phyloP scores from a whole-genome alignment of 1,140 invertebrate genomes.

The Eupristina koningsbergeri region DNA sequence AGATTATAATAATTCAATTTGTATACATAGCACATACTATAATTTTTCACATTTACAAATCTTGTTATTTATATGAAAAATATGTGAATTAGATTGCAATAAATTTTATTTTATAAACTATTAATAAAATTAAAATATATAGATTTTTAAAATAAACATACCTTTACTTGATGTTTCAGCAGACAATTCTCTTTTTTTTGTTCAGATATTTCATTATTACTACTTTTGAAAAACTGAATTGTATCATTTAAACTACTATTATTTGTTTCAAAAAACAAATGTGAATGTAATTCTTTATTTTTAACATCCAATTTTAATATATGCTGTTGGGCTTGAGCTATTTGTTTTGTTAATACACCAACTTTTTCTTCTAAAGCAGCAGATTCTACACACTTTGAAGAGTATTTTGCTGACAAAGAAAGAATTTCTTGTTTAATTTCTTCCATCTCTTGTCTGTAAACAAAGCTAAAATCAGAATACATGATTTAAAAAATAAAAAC shows the following conservation, averaged over 20 bases:
- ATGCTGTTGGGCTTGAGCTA: slow-evolving; percentile 85
- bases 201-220: slow-evolving; percentile 69
- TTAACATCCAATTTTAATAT: slow-evolving; percentile 84
- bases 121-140: slow-evolving; percentile 24
- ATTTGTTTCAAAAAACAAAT: slow-evolving; percentile 79
- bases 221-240: slow-evolving; percentile 65
- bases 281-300: slow-evolving; percentile 84
- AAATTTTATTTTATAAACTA: too few species aligned
- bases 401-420: slow-evolving; percentile 91
- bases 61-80: too few species aligned
- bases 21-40: too few species aligned
- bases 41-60: too few species aligned
- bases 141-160: slow-evolving; percentile 58
- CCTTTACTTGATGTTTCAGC: slow-evolving; percentile 70
- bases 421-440: slow-evolving; percentile 89
- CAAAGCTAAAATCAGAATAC: slow-evolving; percentile 26
- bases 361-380: slow-evolving; percentile 89
- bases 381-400: slow-evolving; percentile 91
- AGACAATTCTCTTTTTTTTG: slow-evolving; percentile 70
- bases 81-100: too few species aligned
- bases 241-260: slow-evolving; percentile 64
- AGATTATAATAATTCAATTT: too few species aligned
- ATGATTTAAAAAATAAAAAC: neutral
- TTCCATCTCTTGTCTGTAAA: slow-evolving; percentile 84
- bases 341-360: slow-evolving; percentile 81